These are phyloP conservation scores for Plusia festucae DNA, from an alignment of 2,888 invertebrate species.

Conservation along the genomic window DNA sequence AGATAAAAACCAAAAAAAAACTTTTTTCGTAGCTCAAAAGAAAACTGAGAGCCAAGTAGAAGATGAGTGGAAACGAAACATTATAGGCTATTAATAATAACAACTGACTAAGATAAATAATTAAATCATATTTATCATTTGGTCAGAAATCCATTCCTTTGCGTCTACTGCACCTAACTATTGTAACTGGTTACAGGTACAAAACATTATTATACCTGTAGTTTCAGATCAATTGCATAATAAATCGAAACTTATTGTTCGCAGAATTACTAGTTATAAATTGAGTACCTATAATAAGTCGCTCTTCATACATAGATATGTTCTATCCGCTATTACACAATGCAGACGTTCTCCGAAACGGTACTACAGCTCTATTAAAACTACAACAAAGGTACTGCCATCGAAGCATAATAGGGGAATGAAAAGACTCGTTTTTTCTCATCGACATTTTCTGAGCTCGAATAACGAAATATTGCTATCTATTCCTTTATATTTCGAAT, in stretches of 20 bases:
- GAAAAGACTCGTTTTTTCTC: neutral
- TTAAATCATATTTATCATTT: too few relatives aligned
- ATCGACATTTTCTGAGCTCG: neutral
- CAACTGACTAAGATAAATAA: too few relatives aligned
- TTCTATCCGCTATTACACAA: constrained; percentile 4
- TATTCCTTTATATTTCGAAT: neutral
- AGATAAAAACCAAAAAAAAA: too few relatives aligned
- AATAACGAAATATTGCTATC: neutral
- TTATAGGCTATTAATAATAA: too few relatives aligned
- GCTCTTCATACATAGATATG: neutral
- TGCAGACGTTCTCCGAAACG: neutral
- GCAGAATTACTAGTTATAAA: neutral
- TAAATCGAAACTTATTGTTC: neutral
- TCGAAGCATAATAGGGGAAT: constrained; percentile 2
- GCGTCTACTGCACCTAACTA: too few relatives aligned
- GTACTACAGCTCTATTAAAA: constrained; percentile 7
- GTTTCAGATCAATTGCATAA: neutral
- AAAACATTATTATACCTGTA: too few relatives aligned
- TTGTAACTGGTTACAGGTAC: too few relatives aligned
- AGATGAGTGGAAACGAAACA: too few relatives aligned
- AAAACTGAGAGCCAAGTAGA: too few relatives aligned
- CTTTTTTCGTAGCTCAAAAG: too few relatives aligned
- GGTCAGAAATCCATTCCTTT: neutral
- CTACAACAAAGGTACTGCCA: constrained; percentile 3
- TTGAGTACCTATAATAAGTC: neutral